Conservation (phyloP, 1,140 invertebrate species). For the Drosophila azteca region DNA sequence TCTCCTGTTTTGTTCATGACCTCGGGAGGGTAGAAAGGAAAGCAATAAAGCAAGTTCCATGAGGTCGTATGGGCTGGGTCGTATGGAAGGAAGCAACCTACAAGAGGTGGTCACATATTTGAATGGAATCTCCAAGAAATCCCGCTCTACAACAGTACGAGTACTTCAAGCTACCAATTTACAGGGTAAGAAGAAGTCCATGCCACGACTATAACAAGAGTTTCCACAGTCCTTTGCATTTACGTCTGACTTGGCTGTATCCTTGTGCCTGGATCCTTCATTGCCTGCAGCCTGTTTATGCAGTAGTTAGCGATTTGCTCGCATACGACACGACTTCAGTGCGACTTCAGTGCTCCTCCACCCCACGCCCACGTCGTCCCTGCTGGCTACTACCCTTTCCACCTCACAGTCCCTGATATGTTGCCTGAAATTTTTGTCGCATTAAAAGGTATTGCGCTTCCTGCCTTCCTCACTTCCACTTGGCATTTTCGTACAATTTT, state of each 20-base stretch:
- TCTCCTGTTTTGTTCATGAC: background rate
- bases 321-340: constrained; percentile 32
- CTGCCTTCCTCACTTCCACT: constrained; percentile 48
- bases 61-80: background rate
- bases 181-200: background rate
- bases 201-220: background rate
- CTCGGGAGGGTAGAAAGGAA: background rate
- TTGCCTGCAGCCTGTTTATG: constrained; percentile 82
- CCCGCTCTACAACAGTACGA: too few species aligned
- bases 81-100: background rate
- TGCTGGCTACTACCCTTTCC: background rate
- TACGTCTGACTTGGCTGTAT: constrained; percentile 19
- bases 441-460: constrained; percentile 82
- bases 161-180: too few species aligned
- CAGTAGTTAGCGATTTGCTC: constrained; percentile 73
- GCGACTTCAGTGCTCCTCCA: constrained; percentile 13
- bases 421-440: constrained; percentile 80
- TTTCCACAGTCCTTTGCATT: constrained; percentile 11
- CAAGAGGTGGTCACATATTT: too few species aligned
- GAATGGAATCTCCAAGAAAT: too few species aligned
- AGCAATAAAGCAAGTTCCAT: background rate
- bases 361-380: constrained; percentile 7
- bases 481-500: constrained; percentile 77
- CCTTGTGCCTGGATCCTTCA: constrained; percentile 60
- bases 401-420: constrained; percentile 53